These are phyloP conservation scores for Boloria selene DNA, from an alignment of 2,888 invertebrate species.

Conservation along the genomic window DNA sequence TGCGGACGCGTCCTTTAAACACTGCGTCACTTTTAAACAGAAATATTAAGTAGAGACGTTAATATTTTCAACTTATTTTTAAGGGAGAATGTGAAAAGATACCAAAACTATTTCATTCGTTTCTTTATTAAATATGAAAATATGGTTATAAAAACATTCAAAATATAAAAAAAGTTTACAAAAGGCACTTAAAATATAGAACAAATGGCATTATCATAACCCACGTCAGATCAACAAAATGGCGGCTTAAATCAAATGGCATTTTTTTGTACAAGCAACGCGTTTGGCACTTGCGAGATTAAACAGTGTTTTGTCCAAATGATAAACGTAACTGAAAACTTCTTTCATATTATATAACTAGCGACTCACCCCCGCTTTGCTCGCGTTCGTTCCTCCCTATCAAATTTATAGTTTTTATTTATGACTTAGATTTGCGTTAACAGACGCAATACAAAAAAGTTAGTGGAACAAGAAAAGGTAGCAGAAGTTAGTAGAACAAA, in stretches of 20 bases:
- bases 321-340: constrained; percentile 7
- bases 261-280: constrained; percentile 64
- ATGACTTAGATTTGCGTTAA: too few species aligned
- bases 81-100: background rate
- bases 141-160: constrained; percentile 1
- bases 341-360: background rate
- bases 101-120: background rate
- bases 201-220: constrained; percentile 7
- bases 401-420: too few species aligned
- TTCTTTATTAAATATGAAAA: constrained; percentile 9
- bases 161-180: constrained; percentile 1
- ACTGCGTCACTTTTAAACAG: background rate
- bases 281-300: constrained; percentile 70
- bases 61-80: background rate
- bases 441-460: too few species aligned
- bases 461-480: too few species aligned
- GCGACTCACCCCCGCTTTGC: too few species aligned
- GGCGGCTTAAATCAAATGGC: constrained; percentile 54
- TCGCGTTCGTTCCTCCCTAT: too few species aligned
- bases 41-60: background rate
- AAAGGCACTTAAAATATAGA: constrained; percentile 4
- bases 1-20: too few species aligned
- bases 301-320: constrained; percentile 22
- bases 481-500: too few species aligned
- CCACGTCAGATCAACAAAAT: constrained; percentile 25